Conservation (phyloP, 2,797 vertebrate species). For the Pangasius krempfi region DNA sequence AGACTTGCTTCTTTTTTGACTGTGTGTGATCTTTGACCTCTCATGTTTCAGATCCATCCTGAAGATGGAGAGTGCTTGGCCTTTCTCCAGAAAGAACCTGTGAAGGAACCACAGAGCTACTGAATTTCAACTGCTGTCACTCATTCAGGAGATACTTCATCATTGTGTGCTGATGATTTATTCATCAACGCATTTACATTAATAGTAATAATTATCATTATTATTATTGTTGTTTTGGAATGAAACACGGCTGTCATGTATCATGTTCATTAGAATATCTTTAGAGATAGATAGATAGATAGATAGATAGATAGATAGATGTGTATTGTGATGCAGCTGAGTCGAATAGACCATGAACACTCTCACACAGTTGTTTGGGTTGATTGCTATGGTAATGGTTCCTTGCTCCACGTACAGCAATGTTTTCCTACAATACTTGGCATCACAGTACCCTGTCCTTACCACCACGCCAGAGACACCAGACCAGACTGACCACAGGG, state of each 20-base stretch:
- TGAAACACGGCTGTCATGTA: not conserved
- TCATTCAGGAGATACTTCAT: not conserved
- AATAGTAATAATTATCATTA: not conserved
- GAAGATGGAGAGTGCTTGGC: not conserved
- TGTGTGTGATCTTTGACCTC: slow-evolving; percentile 4
- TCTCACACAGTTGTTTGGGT: not conserved
- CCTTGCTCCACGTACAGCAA: not conserved
- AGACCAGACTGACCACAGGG: not conserved
- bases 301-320: not conserved
- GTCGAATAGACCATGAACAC: not conserved
- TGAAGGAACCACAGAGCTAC: not conserved
- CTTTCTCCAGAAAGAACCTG: not conserved
- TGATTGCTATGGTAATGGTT: not conserved
- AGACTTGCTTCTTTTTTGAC: not conserved
- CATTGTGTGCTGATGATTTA: not conserved
- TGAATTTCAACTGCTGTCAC: not conserved
- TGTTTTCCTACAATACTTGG: not conserved
- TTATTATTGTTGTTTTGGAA: not conserved
- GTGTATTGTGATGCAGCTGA: not conserved
- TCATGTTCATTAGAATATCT: no score
- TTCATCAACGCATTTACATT: not conserved
- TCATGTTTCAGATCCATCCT: not conserved
- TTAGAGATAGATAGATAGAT: not conserved
- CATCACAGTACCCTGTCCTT: not conserved
- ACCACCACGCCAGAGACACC: not conserved